These are phyloP conservation scores for Oriolus oriolus DNA, from an alignment of 2,113 vertebrate species.

Conservation along the genomic window DNA sequence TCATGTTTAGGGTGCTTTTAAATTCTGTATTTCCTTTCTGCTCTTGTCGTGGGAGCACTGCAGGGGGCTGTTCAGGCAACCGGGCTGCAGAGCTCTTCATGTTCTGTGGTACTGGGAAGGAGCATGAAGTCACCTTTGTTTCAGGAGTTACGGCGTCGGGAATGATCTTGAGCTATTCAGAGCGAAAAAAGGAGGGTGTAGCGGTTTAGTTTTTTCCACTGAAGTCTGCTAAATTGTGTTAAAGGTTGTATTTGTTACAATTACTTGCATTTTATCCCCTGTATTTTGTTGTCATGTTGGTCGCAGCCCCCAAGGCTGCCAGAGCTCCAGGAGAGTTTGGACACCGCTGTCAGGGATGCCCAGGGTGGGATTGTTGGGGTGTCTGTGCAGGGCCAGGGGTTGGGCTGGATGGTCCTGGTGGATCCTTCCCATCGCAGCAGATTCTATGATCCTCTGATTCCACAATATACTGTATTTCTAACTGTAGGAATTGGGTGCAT, in stretches of 20 bases:
- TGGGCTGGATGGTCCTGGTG: neutral
- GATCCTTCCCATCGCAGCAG: neutral
- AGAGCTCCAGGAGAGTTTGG: neutral
- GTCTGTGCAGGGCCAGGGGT: neutral
- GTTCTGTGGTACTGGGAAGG: neutral
- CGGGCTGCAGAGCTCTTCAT: accelerated
- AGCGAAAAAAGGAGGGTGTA: neutral
- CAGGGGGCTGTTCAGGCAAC: neutral
- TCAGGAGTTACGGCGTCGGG: neutral
- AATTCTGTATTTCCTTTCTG: neutral
- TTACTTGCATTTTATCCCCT: neutral
- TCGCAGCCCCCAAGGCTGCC: neutral
- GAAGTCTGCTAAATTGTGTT: neutral
- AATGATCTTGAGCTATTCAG: neutral
- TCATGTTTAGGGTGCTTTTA: neutral
- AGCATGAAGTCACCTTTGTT: neutral
- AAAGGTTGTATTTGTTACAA: neutral
- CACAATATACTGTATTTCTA: neutral
- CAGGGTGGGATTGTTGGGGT: neutral
- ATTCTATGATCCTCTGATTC: neutral
- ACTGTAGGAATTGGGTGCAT: neutral
- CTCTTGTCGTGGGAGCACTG: neutral
- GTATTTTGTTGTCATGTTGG: neutral
- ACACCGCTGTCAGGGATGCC: accelerated
- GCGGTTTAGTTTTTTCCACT: neutral